phyloP scores from a whole-genome alignment of 2,797 vertebrate genomes.

The Margarornis squamiger region DNA sequence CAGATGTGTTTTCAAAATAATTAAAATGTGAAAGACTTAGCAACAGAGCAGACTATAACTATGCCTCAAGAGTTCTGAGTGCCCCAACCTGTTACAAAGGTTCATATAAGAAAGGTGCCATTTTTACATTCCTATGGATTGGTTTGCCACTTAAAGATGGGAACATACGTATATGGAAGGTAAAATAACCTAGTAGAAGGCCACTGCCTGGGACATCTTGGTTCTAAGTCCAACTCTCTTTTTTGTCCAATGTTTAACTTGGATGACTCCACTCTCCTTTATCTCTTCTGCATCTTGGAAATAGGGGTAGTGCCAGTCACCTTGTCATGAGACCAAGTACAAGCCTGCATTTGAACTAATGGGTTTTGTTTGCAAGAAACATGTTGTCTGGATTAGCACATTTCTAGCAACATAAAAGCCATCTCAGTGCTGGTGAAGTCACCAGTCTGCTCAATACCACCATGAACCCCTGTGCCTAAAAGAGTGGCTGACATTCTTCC shows the following conservation, averaged over 20 bases:
- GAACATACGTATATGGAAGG: neutral
- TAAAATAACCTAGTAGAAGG: neutral
- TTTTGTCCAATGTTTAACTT: neutral
- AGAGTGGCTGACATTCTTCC: neutral
- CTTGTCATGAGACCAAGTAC: neutral
- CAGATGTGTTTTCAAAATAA: constrained; percentile 47
- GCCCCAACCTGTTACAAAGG: neutral
- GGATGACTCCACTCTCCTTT: neutral
- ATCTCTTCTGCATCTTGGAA: neutral
- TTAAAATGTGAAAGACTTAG: constrained; percentile 5
- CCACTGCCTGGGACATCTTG: neutral
- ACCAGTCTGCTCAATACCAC: neutral
- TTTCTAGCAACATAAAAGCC: neutral
- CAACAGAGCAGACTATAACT: neutral
- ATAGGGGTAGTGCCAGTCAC: neutral
- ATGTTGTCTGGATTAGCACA: neutral
- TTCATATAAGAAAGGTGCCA: neutral
- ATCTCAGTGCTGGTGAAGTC: neutral
- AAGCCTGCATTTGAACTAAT: neutral
- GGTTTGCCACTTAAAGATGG: neutral
- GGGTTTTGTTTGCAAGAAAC: neutral
- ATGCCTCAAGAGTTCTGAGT: neutral
- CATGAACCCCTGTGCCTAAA: neutral
- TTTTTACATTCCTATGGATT: neutral
- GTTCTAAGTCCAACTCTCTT: neutral